Percentiles rank a stretch among this genome's conserved stretches.
Evolutionary conservation across 2,113 vertebrate species (phyloP).

Genomic region (Seriola rivoliana): DNA sequence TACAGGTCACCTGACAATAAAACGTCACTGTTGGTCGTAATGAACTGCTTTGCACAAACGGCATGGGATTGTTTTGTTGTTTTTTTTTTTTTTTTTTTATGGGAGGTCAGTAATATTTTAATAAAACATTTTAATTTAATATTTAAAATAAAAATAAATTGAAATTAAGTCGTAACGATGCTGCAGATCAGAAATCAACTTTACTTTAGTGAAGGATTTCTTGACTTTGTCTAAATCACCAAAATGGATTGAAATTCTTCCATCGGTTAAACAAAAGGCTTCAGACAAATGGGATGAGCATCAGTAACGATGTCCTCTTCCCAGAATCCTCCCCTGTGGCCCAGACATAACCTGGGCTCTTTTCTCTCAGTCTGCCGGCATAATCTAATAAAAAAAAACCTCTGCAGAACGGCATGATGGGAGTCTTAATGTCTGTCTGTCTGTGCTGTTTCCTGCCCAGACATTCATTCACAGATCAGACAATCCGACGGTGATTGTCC

Average conservation of each 20-base stretch:
- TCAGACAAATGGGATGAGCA: not conserved
- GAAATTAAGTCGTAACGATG: too few relatives aligned
- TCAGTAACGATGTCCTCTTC: not conserved
- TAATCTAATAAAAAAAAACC: conserved; percentile 36
- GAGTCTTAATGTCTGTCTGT: conserved; percentile 33
- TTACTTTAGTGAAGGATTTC: too few relatives aligned
- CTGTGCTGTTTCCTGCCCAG: conserved; percentile 45
- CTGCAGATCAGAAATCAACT: too few relatives aligned
- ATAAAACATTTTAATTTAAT: too few relatives aligned
- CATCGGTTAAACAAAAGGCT: not conserved
- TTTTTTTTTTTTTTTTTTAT: too few relatives aligned
- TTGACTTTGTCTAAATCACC: too few relatives aligned
- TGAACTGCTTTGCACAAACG: too few relatives aligned
- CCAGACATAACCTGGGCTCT: conserved; percentile 29
- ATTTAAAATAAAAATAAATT: too few relatives aligned
- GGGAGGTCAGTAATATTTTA: too few relatives aligned
- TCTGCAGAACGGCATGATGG: conserved; percentile 18
- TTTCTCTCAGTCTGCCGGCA: not conserved
- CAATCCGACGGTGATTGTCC: not conserved
- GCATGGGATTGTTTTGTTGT: too few relatives aligned
- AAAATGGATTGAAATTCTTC: not conserved
- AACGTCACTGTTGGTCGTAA: too few relatives aligned
- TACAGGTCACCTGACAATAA: too few relatives aligned
- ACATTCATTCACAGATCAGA: conserved; percentile 6
- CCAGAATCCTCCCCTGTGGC: conserved; percentile 6